Evolutionary conservation across 1,140 invertebrate genomes (phyloP), one percentile per base, ranked within the genome.

Genomic region (Zaprionus ornatus): DNA sequence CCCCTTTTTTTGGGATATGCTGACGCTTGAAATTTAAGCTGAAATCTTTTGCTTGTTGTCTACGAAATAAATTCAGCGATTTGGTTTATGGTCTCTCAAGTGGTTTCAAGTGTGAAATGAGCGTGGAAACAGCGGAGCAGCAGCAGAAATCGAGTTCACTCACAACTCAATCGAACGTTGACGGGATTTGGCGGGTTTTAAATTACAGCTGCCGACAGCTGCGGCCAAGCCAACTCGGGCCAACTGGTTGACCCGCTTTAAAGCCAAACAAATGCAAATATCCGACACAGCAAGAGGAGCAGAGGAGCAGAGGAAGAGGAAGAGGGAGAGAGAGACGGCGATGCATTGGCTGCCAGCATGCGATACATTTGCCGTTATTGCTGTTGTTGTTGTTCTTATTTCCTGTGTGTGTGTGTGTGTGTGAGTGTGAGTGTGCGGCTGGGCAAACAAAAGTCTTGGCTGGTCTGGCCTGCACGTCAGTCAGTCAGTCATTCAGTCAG

Each of bases 241-340:
- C 78, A 74, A 29, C 63, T 77, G 70, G 63, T 75, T 72, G 84
- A 84, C 84, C 85, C 80, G 81, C 48, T 88, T 87, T 88, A 75
- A 79, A 80, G 76, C 66, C 71, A 74, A 79, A 80, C 82, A 80
- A 87, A 90, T 83, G 80, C 80, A 90, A 84, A 87, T 80, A 77
- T 75, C 66, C 66, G 77, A 74, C 69, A 74, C 56, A 57, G 23
- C 25, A 37, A 65, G 40, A 9, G n/a, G 6, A n/a, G n/a, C n/a
- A n/a, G n/a, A n/a, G n/a, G n/a, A n/a, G n/a, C n/a, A n/a, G n/a
- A n/a, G n/a, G n/a, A n/a, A n/a, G 40, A 1, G n/a, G 4, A 1
- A 13, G 10, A 1, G 35, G 35, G 35, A n/a, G n/a, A n/a, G 2
- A 12, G 37, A 4, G 13, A 13, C 13, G 40, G 15, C 5, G n/a